phyloP scores from a whole-genome alignment of 2,113 vertebrate genomes.

The Benitochromis conjunctus region DNA sequence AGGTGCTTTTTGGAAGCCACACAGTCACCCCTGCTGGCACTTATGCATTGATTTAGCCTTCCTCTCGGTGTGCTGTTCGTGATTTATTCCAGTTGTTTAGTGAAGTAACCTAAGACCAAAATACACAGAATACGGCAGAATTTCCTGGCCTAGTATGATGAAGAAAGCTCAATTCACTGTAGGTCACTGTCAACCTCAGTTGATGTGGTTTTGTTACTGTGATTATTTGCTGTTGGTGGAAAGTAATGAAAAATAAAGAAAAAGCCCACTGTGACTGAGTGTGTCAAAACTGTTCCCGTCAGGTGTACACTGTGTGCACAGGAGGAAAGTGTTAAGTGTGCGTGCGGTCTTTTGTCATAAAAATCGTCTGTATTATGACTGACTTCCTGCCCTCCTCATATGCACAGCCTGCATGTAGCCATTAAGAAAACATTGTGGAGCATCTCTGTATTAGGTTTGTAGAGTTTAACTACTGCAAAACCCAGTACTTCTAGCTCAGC shows the following conservation, averaged over 20 bases:
- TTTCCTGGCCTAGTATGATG: background rate
- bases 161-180: no score
- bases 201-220: no score
- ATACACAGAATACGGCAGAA: background rate
- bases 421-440: background rate
- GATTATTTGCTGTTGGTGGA: no score
- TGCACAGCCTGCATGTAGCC: background rate
- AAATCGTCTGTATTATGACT: background rate
- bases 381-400: background rate
- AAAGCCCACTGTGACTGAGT: no score
- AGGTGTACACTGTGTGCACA: background rate
- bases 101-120: background rate
- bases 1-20: background rate
- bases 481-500: background rate
- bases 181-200: no score
- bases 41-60: background rate
- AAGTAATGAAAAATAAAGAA: no score
- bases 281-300: no score
- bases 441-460: background rate
- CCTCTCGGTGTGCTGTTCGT: background rate
- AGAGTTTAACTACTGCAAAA: background rate
- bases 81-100: background rate
- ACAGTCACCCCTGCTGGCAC: background rate
- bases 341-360: background rate
- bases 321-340: background rate